Percentiles rank a stretch among this genome's conserved stretches.
phyloP scores from a whole-genome alignment of 2,113 vertebrate genomes.

The Sinosuthora webbiana region DNA sequence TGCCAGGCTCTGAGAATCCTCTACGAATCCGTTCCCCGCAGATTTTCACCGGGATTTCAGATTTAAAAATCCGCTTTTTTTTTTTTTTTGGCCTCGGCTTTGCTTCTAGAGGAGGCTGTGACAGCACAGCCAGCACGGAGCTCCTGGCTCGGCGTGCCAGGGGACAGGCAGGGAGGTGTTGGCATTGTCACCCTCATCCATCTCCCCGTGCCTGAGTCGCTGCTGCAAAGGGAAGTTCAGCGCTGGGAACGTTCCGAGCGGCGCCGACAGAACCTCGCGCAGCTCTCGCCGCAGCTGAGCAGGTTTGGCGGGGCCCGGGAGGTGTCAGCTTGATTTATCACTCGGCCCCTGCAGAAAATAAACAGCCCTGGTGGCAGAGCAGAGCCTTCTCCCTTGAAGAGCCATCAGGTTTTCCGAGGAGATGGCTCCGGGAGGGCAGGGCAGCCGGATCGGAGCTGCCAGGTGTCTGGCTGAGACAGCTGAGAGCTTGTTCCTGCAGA shows the following conservation, averaged over 20 bases:
- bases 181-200: slow-evolving; percentile 8
- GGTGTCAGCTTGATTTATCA: slow-evolving; percentile 61
- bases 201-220: not conserved
- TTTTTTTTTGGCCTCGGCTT: no score
- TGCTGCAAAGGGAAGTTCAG: not conserved
- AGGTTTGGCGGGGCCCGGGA: not conserved
- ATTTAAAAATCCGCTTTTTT: not conserved
- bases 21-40: not conserved
- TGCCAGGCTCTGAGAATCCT: not conserved
- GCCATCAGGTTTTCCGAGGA: not conserved
- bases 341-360: not conserved
- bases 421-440: not conserved
- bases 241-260: not conserved
- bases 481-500: not conserved
- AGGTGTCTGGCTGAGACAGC: no score
- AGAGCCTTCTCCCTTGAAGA: not conserved
- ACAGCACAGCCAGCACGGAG: not conserved
- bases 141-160: not conserved
- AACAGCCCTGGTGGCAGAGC: not conserved
- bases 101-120: not conserved
- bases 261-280: not conserved
- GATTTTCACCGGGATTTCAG: not conserved
- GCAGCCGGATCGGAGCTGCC: not conserved
- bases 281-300: not conserved
- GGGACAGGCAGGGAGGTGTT: not conserved